Base-by-base conservation (phyloP, 2,888 invertebrate genomes). In the Megamerina dolium region DNA sequence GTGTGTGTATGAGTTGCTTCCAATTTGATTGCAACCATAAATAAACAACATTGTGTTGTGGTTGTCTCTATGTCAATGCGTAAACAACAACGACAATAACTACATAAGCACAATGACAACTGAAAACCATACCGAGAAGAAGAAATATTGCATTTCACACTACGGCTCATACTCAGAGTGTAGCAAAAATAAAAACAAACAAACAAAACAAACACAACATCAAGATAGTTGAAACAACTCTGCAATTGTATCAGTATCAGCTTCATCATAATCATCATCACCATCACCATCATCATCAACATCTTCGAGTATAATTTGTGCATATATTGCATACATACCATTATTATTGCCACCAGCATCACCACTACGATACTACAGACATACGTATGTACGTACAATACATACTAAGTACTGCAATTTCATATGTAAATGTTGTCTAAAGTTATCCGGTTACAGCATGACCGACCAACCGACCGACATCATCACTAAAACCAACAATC, bases 401-500 rank as follows among this genome's bases (percentile, higher is more conserved):
- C n/a, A 30, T 31, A 26, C 39, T 30, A 23, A 42, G 30, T 44
- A 38, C 35, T 32, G 26, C 45, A 43, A 50, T 52, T 48, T 50
- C 42, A 30, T 49, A 50, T 50, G 49, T 44, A 51, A 49, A 51
- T 49, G 38, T 43, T 46, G 41, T 39, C 41, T 36, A 45, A 48
- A 50, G 44, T 49, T 49, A 50, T 52, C 44, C 47, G 44, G 43
- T 50, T 50, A 48, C 42, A 41, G 32, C 37, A 31, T 44, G 42
- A 42, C 37, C 40, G 40, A 29, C 23, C 31, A 31, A 10, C 5
- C 10, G 31, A 3, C 13, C 9, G 31, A n/a, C n/a, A n/a, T n/a
- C 10, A n/a, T 10, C 13, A 27, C 12, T 4, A 27, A n/a, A 27
- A 13, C 13, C 13, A 27, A 3, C 12, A n/a, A 3, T 27, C 13